Base-by-base conservation (phyloP, 2,797 vertebrate species). In the Enteromius argenteus region DNA sequence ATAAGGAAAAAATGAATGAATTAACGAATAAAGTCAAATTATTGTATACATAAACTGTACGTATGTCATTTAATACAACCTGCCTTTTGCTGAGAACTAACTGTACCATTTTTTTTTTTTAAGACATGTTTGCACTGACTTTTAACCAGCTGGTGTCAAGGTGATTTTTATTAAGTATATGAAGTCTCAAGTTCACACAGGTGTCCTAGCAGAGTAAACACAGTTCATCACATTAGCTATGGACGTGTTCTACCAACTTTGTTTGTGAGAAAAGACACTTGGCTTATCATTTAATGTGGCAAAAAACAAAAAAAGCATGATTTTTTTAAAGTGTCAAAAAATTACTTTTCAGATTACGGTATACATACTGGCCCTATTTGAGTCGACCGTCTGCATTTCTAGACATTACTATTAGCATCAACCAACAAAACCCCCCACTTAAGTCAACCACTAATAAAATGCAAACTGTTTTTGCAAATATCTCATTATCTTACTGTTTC, bases 401-500 rank as follows among this genome's bases (percentile, higher is more conserved):
- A 74, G 3, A 19, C 44, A 37, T 35, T 56, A 4, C 35, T 56
- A 4, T 60, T 39, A 42, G 23, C 9, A 44, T 44, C n/a, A 19
- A 37, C 0, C 51, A 44, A 44, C n/a, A 72, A 72, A 4, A 0
- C 42, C 14, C 1, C n/a, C 4, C 19, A 37, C 14, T 23, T 51
- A 10, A 64, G n/a, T 67, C 37, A 67, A 14, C 15, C 35, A 44
- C 32, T 58, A 53, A 68, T 77, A 68, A 44, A 53, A 67, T 77
- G 46, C 72, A 68, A 68, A 49, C 23, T 68, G 73, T 78, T 84
- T 85, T 27, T 49, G 11, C 39, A 81, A 58, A 46, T 21, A 23
- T 84, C 39, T 71, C 37, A 23, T 71, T 84, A 72, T 85, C n/a
- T n/a, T 30, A 60, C 11, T 62, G 23, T 85, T 80, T 73, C 39